These are phyloP conservation scores for Zophobas atratus DNA, from an alignment of 1,140 invertebrate genomes.

Conservation along the genomic window DNA sequence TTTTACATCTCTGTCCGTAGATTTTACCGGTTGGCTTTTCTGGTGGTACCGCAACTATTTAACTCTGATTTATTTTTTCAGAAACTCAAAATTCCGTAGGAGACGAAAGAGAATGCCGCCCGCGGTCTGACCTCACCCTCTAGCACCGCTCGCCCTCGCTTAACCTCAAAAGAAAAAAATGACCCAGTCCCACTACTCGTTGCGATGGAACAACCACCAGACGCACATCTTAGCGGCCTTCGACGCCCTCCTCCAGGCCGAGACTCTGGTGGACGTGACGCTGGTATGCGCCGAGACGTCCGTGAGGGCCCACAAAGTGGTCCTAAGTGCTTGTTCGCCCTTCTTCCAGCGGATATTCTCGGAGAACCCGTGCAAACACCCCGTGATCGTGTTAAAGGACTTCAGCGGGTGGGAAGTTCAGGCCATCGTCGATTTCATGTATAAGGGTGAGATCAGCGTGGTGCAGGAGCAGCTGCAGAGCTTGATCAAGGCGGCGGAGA, in stretches of 20 bases:
- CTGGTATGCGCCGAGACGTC: constrained; percentile 88
- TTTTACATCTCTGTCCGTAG: no score
- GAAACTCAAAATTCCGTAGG: constrained; percentile 63
- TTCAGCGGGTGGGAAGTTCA: constrained; percentile 89
- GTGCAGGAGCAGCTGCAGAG: constrained; percentile 85
- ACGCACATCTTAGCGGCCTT: constrained; percentile 88
- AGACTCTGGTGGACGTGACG: constrained; percentile 90
- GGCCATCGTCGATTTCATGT: constrained; percentile 93
- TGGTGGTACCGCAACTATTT: no score
- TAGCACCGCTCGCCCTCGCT: constrained; percentile 21
- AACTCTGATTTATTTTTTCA: constrained; percentile 51
- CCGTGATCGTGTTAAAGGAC: constrained; percentile 92
- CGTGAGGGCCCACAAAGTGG: constrained; percentile 90
- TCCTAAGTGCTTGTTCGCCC: constrained; percentile 91
- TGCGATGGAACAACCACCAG: constrained; percentile 94
- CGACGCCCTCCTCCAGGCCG: constrained; percentile 86
- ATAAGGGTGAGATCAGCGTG: constrained; percentile 90
- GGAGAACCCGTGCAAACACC: constrained; percentile 94
- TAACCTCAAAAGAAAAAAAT: constrained; percentile 63
- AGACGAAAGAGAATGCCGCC: constrained; percentile 52
- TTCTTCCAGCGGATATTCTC: constrained; percentile 91
- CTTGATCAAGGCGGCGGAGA: constrained; percentile 89
- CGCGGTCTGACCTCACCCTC: constrained; percentile 51
- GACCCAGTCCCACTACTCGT: constrained; percentile 87
- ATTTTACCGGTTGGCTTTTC: no score